Evolutionary conservation across 2,113 vertebrate species (phyloP).

Genomic region (Rhagologus leucostigma): DNA sequence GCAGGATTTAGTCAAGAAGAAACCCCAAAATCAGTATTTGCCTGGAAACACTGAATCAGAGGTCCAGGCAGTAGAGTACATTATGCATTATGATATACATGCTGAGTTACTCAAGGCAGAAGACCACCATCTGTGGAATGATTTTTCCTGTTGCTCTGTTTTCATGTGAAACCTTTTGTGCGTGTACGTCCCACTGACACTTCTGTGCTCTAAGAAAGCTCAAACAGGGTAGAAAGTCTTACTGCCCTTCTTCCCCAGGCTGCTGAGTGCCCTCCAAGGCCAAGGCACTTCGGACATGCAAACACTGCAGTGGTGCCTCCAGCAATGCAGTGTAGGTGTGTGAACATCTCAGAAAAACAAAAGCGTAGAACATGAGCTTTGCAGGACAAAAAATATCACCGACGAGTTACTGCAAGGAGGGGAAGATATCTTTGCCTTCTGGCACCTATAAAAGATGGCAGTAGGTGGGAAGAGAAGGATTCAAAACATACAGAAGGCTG

Average conservation of each 20-base stretch:
- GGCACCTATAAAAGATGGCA: background rate
- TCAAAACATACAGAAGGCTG: background rate
- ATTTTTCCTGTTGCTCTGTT: background rate
- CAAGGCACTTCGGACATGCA: background rate
- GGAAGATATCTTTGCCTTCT: background rate
- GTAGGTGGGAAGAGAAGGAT: background rate
- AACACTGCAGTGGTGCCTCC: background rate
- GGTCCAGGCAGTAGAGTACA: background rate
- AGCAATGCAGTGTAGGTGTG: background rate
- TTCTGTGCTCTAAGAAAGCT: background rate
- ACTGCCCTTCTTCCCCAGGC: background rate
- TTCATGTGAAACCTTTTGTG: background rate
- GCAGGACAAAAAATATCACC: background rate
- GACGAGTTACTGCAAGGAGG: background rate
- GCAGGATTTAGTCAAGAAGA: background rate
- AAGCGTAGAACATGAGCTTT: background rate
- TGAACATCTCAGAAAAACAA: background rate
- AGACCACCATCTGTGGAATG: background rate
- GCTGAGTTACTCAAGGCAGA: background rate
- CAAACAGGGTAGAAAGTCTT: background rate
- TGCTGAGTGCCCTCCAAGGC: background rate
- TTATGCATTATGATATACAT: fast-evolving
- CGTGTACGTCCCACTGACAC: background rate
- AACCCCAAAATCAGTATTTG: background rate
- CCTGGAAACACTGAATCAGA: background rate